Evolutionary conservation across 2,113 vertebrate genomes (phyloP), one percentile per base, ranked within the genome.

Genomic region (Litocranius walleri): DNA sequence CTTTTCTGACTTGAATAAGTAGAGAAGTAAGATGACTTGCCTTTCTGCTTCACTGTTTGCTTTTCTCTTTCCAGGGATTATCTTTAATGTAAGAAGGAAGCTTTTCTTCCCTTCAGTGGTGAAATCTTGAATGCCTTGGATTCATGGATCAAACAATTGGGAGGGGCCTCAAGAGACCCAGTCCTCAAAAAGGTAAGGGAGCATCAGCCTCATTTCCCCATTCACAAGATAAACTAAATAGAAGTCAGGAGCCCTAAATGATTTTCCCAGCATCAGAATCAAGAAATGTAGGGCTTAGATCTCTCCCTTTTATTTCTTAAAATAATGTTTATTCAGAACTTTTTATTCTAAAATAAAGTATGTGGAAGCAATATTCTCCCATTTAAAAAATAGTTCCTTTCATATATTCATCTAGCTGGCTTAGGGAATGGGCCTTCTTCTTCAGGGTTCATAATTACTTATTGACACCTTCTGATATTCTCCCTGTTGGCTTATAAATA

Each of bases 391-490:
- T 16, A 25, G 56, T 7, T 11, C 64, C 88, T 62, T 86, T 96
- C 59, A 14, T 78, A 59, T 85, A 57, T 56, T 81, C 13, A 16
- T 82, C 81, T 95, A 85, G 7, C 56, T 92, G 48, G 57, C 59
- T 94, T 90, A 67, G 94, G 36, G 25, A 95, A 88, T 30, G 3
- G 91, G 27, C 30, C 57, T 92, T 90, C 52, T 87, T 84, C 30
- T 40, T 21, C 52, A 52, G 23, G 50, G 43, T 25, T 94, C 85
- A 30, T 97, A 94, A 97, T 97, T 95, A 88, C 84, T 97, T 95
- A 96, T 78, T 88, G 94, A 97, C 92, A 92, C 85, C 84, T 87
- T 95, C 90, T 64, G 90, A 50, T 88, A 77, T 40, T 95, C 91
- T 86, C 74, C 40, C 88, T 36, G 50, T 85, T 29, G 1, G 71